phyloP scores from a whole-genome alignment of 2,113 vertebrate genomes.

The Microcebus murinus region DNA sequence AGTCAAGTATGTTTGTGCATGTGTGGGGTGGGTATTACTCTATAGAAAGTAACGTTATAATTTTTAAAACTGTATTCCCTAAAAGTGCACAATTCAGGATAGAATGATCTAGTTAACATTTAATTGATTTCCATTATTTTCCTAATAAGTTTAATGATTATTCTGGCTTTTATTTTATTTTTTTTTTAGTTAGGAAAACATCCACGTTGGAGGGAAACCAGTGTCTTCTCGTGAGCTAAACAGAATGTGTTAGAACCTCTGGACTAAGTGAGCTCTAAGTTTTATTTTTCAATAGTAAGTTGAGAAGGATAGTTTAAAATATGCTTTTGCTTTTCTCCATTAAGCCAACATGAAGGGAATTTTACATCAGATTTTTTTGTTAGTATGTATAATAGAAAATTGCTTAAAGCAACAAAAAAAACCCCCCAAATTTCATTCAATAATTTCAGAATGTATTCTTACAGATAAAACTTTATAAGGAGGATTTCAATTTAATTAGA shows the following conservation, averaged over 20 bases:
- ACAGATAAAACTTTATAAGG: not conserved
- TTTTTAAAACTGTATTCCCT: not conserved
- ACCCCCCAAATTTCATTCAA: not conserved
- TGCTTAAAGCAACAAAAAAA: not conserved
- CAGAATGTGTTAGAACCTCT: not conserved
- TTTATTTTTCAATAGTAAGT: not conserved
- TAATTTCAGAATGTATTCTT: slow-evolving; percentile 51
- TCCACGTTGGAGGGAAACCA: not conserved
- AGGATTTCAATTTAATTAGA: not conserved
- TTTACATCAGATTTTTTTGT: slow-evolving; percentile 3
- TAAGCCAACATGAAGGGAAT: not conserved
- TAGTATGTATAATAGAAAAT: not conserved
- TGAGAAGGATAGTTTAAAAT: not conserved
- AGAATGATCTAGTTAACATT: not conserved
- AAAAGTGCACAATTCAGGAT: not conserved
- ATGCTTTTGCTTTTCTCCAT: not conserved
- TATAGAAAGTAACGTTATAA: not conserved
- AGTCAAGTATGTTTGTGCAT: not conserved
- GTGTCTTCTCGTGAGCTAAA: not conserved
- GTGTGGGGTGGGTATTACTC: not conserved
- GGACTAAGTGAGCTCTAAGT: not conserved
- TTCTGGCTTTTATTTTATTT: not conserved
- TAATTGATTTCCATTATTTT: not conserved
- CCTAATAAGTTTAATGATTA: not conserved
- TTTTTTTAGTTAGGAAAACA: not conserved